A percentile compares a stretch with the other conserved stretches of the same genome.
Conservation (phyloP, 2,797 vertebrate genomes). For the Cottoperca gobio region DNA sequence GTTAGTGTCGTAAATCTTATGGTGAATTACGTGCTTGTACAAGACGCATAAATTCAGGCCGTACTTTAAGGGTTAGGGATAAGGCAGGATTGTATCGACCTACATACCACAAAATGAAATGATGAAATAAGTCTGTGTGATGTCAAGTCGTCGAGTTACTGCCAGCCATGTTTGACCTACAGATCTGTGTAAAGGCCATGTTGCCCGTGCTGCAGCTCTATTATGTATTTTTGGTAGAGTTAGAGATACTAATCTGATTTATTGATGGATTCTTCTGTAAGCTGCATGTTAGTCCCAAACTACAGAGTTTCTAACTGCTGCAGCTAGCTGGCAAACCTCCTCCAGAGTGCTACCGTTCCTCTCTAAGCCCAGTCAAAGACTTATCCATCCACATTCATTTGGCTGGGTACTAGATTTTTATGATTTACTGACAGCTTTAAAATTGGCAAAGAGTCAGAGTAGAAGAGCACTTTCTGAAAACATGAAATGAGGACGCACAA, state of each 20-base stretch:
- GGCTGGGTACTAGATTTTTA: constrained; percentile 34
- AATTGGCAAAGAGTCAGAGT: constrained; percentile 5
- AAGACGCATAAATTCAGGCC: not conserved
- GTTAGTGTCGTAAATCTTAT: not conserved
- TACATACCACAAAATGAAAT: constrained; percentile 23
- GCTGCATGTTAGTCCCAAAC: constrained; percentile 32
- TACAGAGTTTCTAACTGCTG: constrained; percentile 34
- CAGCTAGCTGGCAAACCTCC: constrained; percentile 55
- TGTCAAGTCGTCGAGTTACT: constrained; percentile 16
- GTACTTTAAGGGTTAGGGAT: not conserved
- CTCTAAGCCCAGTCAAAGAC: constrained; percentile 36
- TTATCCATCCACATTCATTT: constrained; percentile 44
- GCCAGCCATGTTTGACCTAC: constrained; percentile 2
- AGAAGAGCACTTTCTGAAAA: not conserved
- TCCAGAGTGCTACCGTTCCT: constrained; percentile 10
- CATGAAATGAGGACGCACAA: constrained; percentile 14
- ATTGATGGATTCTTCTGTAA: constrained; percentile 50
- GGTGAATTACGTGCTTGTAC: not conserved
- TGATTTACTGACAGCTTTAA: constrained; percentile 43
- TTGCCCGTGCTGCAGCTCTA: constrained; percentile 1
- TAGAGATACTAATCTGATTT: constrained; percentile 54
- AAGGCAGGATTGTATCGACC: constrained; percentile 4
- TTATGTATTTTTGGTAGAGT: constrained; percentile 29
- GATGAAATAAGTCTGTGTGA: constrained; percentile 12
- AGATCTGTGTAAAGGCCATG: not conserved